Evolutionary conservation across 2,888 invertebrate genomes (phyloP).

Genomic region (Synanthedon andrenaeformis): DNA sequence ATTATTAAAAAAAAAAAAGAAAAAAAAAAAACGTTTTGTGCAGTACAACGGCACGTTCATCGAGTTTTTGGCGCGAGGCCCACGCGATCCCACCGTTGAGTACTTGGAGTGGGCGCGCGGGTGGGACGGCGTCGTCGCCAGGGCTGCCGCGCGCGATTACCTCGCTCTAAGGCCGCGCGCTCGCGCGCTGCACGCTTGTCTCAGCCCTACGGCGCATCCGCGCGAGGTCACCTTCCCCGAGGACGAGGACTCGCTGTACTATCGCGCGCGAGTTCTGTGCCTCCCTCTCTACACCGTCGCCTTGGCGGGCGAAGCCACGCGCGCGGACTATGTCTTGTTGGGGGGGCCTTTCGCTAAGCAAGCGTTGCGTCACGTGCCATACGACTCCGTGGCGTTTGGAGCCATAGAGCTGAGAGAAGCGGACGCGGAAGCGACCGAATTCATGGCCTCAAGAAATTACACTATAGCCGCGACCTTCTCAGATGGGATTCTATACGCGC

Average conservation of each 20-base stretch:
- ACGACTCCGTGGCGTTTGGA: conserved; percentile 16
- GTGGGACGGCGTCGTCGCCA: conserved; percentile 82
- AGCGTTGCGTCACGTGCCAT: conserved; percentile 71
- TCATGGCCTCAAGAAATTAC: conserved; percentile 45
- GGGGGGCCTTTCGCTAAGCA: conserved; percentile 54
- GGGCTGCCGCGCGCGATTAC: conserved; percentile 84
- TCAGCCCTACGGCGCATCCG: conserved; percentile 76
- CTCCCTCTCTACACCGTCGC: conserved; percentile 86
- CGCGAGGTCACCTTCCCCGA: conserved; percentile 65
- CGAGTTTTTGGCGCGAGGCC: conserved; percentile 73
- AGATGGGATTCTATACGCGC: conserved; percentile 40
- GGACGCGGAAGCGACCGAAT: conserved; percentile 24
- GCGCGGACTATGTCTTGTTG: conserved; percentile 78
- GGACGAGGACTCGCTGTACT: conserved; percentile 52
- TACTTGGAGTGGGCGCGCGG: conserved; percentile 77
- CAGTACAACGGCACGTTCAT: conserved; percentile 80
- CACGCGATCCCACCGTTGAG: conserved; percentile 74
- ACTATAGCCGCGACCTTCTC: conserved; percentile 37
- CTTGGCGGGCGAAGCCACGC: conserved; percentile 78
- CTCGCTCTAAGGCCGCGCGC: conserved; percentile 72
- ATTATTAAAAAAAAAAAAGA: too few species aligned
- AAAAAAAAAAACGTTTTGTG: too few species aligned
- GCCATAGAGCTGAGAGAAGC: conserved; percentile 42
- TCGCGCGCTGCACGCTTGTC: conserved; percentile 71
- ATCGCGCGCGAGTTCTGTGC: conserved; percentile 83